A percentile compares a stretch with the other conserved stretches of the same genome.
phyloP scores from a whole-genome alignment of 2,113 vertebrate species.

The Tympanuchus pallidicinctus region DNA sequence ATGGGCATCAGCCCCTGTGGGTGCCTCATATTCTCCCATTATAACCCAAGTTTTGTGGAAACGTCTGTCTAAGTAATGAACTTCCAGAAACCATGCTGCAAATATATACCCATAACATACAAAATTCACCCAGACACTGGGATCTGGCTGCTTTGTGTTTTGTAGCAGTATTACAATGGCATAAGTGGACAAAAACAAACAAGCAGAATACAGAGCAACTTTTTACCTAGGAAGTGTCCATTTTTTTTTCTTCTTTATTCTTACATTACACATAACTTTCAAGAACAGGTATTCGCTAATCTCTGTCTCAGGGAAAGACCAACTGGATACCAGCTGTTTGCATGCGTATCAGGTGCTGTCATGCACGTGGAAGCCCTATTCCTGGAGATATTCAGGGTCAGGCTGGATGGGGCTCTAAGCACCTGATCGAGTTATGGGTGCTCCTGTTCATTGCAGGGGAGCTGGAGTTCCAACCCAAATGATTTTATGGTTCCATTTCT shows the following conservation, averaged over 20 bases:
- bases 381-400: neutral
- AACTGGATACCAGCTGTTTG: conserved; percentile 26
- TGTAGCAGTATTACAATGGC: neutral
- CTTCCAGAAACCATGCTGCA: neutral
- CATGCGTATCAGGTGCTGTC: neutral
- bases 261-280: neutral
- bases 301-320: conserved; percentile 15
- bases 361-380: neutral
- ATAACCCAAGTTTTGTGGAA: neutral
- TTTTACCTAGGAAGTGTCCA: neutral
- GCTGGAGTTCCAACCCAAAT: neutral
- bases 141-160: neutral
- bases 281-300: neutral
- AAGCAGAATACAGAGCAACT: neutral
- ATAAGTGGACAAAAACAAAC: neutral
- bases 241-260: neutral
- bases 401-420: no score
- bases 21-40: neutral
- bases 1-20: neutral
- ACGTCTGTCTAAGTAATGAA: neutral
- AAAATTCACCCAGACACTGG: rapidly evolving
- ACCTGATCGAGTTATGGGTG: no score
- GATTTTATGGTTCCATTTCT: neutral
- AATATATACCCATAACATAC: neutral
- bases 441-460: no score